A percentile compares a stretch with the other conserved stretches of the same genome.
phyloP scores from a whole-genome alignment of 2,113 vertebrate species.

The Petroica traversi region DNA sequence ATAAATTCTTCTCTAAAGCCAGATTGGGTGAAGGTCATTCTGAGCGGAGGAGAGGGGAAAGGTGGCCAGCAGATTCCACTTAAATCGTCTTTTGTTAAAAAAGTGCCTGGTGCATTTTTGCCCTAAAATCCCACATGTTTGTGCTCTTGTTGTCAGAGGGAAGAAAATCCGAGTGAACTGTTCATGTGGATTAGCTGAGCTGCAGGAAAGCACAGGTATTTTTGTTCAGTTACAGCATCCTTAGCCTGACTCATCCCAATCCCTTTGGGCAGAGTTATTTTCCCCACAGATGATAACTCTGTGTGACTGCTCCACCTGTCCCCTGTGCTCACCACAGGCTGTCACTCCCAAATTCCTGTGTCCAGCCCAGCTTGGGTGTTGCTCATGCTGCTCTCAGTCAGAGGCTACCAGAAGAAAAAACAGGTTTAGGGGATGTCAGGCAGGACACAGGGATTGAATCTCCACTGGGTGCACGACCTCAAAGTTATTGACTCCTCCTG shows the following conservation, averaged over 20 bases:
- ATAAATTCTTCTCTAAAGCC: neutral
- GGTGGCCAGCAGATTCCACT: neutral
- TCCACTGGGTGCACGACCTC: neutral
- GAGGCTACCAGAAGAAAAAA: neutral
- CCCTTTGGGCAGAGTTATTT: neutral
- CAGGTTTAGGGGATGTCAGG: neutral
- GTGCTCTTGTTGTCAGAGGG: neutral
- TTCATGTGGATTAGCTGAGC: neutral
- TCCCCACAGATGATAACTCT: neutral
- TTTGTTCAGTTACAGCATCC: neutral
- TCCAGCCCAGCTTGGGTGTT: neutral
- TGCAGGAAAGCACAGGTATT: neutral
- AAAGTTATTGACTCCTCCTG: neutral
- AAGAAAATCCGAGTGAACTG: neutral
- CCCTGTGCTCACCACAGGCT: neutral
- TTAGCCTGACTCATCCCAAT: neutral
- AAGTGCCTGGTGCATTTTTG: neutral
- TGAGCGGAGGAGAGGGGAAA: neutral
- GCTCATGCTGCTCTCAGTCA: neutral
- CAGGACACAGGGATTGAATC: neutral
- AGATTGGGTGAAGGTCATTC: neutral
- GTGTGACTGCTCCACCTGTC: neutral
- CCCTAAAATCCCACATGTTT: neutral
- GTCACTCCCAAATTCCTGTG: neutral
- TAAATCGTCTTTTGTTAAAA: neutral